A percentile compares a stretch with the other conserved stretches of the same genome.
These are phyloP conservation scores for Bombus picipes DNA, from an alignment of 1,140 invertebrate species.

Conservation along the genomic window DNA sequence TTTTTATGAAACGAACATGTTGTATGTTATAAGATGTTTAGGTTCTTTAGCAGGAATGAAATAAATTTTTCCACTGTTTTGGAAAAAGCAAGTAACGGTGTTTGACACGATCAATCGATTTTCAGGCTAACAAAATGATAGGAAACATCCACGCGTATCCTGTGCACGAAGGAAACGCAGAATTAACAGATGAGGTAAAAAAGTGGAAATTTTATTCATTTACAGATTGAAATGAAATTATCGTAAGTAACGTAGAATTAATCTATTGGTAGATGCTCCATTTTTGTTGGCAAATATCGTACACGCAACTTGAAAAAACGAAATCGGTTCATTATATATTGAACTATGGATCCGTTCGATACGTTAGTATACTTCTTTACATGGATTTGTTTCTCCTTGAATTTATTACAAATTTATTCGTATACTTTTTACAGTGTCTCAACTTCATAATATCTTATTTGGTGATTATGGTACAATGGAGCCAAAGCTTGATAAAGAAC, in stretches of 20 bases:
- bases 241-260: background rate
- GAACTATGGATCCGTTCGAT: background rate
- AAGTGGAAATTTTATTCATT: too few relatives aligned
- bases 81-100: accelerated
- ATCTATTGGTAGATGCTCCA: slow-evolving; percentile 32
- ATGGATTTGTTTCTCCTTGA: accelerated
- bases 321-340: background rate
- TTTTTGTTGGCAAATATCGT: slow-evolving; percentile 49
- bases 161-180: background rate
- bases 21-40: too few relatives aligned
- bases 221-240: background rate
- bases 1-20: too few relatives aligned
- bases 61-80: accelerated
- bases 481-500: background rate
- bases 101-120: background rate
- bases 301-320: background rate
- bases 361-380: background rate
- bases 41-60: too few relatives aligned
- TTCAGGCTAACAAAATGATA: slow-evolving; percentile 26
- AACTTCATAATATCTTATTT: slow-evolving; percentile 36
- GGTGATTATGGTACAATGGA: slow-evolving; percentile 55
- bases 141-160: slow-evolving; percentile 42
- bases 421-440: slow-evolving; percentile 26
- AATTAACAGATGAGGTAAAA: slow-evolving; percentile 43
- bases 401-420: background rate